phyloP scores from a whole-genome alignment of 2,113 vertebrate genomes.

The Xyliphius kryptos region DNA sequence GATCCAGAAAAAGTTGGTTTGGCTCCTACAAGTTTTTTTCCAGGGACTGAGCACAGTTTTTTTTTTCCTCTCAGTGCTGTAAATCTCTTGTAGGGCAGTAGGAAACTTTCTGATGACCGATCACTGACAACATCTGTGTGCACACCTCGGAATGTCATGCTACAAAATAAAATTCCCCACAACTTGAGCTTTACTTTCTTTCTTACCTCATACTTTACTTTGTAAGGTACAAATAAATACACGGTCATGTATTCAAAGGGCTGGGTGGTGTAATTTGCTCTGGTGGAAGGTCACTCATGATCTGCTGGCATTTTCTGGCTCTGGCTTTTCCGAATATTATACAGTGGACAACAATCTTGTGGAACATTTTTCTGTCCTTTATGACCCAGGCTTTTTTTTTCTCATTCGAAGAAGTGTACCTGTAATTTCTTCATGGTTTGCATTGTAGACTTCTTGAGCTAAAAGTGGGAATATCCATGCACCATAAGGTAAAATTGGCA shows the following conservation, averaged over 20 bases:
- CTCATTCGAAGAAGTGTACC: background rate
- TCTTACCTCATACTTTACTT: conserved; percentile 11
- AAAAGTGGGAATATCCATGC: no score
- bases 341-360: no score
- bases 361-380: no score
- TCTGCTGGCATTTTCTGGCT: background rate
- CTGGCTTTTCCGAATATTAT: background rate
- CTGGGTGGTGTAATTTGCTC: background rate
- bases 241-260: conserved; percentile 24
- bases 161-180: background rate
- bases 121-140: conserved; percentile 9
- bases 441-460: no score
- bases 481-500: no score
- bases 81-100: conserved; percentile 30
- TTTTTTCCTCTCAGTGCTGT: conserved; percentile 29
- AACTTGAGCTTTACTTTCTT: background rate
- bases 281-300: background rate
- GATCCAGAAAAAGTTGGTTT: no score
- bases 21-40: no score
- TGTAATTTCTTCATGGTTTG: background rate
- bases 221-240: conserved; percentile 21
- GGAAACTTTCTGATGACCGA: conserved; percentile 16
- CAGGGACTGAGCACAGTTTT: conserved; percentile 18
- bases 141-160: background rate
- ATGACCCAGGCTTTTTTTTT: background rate